Conservation (phyloP, 2,888 invertebrate genomes). For the Bombylius discolor region DNA sequence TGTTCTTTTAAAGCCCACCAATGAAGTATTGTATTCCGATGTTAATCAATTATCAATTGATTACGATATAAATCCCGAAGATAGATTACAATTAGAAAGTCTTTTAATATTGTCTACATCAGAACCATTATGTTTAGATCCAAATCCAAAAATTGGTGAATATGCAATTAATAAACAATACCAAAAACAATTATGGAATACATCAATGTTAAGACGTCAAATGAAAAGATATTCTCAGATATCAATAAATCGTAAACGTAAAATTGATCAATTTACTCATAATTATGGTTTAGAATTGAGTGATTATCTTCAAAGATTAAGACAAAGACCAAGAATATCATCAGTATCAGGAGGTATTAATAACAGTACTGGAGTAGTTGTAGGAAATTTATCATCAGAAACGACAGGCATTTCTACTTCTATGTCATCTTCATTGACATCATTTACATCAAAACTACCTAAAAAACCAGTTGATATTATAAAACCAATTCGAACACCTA, state of each 20-base stretch:
- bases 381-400: slow-evolving; percentile 13
- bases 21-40: slow-evolving; percentile 52
- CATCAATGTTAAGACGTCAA: slow-evolving; percentile 57
- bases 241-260: slow-evolving; percentile 72
- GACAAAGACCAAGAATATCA: slow-evolving; percentile 24
- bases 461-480: slow-evolving; percentile 40
- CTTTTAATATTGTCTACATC: slow-evolving; percentile 74
- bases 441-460: slow-evolving; percentile 31
- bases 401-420: neutral
- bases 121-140: slow-evolving; percentile 79
- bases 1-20: slow-evolving; percentile 75
- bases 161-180: slow-evolving; percentile 64
- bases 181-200: slow-evolving; percentile 58
- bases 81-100: slow-evolving; percentile 48
- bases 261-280: slow-evolving; percentile 72
- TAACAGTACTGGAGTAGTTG: slow-evolving; percentile 11
- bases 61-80: slow-evolving; percentile 28
- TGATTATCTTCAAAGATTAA: slow-evolving; percentile 30
- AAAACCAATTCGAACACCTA: slow-evolving; percentile 50
- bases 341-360: slow-evolving; percentile 22
- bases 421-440: slow-evolving; percentile 11
- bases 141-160: slow-evolving; percentile 67
- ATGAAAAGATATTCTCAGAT: slow-evolving; percentile 69
- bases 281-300: slow-evolving; percentile 63
- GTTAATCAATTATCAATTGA: slow-evolving; percentile 30